Evolutionary conservation across 2,113 vertebrate species (phyloP), one percentile per base, ranked within the genome.

Genomic region (Scomber japonicus): DNA sequence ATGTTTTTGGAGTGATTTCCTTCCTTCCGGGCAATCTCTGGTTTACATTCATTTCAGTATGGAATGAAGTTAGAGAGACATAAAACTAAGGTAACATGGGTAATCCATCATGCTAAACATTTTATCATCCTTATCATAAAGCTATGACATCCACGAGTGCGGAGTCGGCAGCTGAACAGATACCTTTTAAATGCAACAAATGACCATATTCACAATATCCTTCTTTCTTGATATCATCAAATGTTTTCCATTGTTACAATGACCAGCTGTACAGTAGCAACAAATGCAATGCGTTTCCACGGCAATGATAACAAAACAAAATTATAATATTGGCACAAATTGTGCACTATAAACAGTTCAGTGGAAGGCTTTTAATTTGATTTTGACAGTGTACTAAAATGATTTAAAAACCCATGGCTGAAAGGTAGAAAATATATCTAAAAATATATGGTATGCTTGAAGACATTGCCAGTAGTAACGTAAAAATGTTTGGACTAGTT

Each of bases 1-100:
- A 76, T 89, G 75, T 80, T 78, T 65, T 66, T 19, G n/a, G 53
- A 77, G 12, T 44, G 49, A 63, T 67, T 80, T 56, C 21, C 11
- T 71, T 54, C 65, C 72, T 78, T 71, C 12, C 63, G 54, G 82
- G 59, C 54, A 56, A 51, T 21, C 0, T 9, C 53, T 71, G 54
- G 31, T 74, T 61, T 55, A 50, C 19, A 75, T 62, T 75, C 6
- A 80, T 66, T 66, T 73, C 21, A 75, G 30, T 17, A 11, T 4
- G 14, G 30, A 71, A 71, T 68, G 46, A 77, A 65, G 3, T 60
- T 44, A 19, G n/a, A 50, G 44, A 57, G n/a, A 57, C n/a, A 74
- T 45, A 45, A 16, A 59, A 53, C 24, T 17, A 16, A 7, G 30
- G 35, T 35, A 51, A 75, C 40, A 73, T 7, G 31, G 49, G 24